Conservation (phyloP, 2,797 vertebrate genomes). For the Hybognathus amarus region DNA sequence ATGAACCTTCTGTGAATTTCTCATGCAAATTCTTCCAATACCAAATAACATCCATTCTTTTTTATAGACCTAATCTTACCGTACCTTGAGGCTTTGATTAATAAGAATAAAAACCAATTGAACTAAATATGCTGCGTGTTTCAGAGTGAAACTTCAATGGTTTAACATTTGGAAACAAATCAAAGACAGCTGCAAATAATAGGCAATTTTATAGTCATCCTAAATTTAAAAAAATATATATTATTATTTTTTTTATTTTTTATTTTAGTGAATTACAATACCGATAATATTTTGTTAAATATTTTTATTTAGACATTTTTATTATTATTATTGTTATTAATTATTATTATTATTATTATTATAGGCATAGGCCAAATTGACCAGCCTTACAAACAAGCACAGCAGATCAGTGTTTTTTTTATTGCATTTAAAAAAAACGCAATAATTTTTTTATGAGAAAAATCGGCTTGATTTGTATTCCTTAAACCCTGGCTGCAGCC, state of each 20-base stretch:
- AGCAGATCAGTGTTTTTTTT: neutral
- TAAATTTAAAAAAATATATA: neutral
- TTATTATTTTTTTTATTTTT: neutral
- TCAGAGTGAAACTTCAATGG: neutral
- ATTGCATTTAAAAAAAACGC: neutral
- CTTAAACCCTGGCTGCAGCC: neutral
- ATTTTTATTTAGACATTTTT: neutral
- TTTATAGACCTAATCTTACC: neutral
- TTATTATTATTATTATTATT: too few species aligned
- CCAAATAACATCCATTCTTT: neutral
- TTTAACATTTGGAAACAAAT: neutral
- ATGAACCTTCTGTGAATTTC: neutral
- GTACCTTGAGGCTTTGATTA: neutral
- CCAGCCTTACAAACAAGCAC: neutral
- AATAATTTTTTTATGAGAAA: neutral
- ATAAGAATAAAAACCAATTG: neutral
- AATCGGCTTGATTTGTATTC: neutral
- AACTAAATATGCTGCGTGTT: neutral
- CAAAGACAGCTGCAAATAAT: neutral
- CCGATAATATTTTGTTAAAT: neutral
- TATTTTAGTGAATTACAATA: neutral
- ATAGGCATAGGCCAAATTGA: neutral
- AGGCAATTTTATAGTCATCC: neutral
- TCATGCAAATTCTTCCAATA: neutral
- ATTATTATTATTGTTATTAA: too few species aligned